Conservation (phyloP, 2,797 vertebrate genomes). For the Fundulus diaphanus region DNA sequence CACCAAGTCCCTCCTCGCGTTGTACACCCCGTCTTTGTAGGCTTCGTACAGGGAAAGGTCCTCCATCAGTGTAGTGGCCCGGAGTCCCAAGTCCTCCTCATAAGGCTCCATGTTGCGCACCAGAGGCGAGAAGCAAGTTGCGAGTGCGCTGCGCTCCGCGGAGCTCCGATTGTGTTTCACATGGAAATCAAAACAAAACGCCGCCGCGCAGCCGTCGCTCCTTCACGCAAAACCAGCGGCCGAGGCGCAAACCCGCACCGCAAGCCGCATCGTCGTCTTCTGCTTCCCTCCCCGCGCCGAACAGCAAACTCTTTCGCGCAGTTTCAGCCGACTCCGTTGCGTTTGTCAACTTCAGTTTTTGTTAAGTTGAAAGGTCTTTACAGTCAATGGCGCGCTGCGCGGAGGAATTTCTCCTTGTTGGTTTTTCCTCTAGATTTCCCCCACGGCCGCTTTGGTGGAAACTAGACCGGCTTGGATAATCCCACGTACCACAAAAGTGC, state of each 20-base stretch:
- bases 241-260: constrained; percentile 43
- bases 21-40: constrained; percentile 79
- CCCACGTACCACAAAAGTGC: not conserved
- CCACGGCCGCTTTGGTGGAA: not conserved
- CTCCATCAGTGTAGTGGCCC: constrained; percentile 80
- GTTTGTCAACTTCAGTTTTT: constrained; percentile 87
- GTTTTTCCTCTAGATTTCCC: constrained; percentile 59
- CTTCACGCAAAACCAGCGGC: constrained; percentile 47
- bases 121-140: constrained; percentile 71
- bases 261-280: constrained; percentile 60
- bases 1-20: constrained; percentile 72
- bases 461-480: constrained; percentile 41
- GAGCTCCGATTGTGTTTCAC: constrained; percentile 79
- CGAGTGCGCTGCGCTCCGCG: constrained; percentile 69
- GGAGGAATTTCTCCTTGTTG: constrained; percentile 89
- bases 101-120: constrained; percentile 85
- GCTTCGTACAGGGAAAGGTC: constrained; percentile 83
- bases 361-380: constrained; percentile 88
- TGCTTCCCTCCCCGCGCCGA: constrained; percentile 36
- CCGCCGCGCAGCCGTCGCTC: constrained; percentile 67
- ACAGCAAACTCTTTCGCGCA: constrained; percentile 73
- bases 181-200: constrained; percentile 81
- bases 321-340: constrained; percentile 76
- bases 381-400: constrained; percentile 91
- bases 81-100: constrained; percentile 82